These are phyloP conservation scores for Lordiphosa collinella DNA, from an alignment of 1,140 invertebrate genomes.

Conservation along the genomic window DNA sequence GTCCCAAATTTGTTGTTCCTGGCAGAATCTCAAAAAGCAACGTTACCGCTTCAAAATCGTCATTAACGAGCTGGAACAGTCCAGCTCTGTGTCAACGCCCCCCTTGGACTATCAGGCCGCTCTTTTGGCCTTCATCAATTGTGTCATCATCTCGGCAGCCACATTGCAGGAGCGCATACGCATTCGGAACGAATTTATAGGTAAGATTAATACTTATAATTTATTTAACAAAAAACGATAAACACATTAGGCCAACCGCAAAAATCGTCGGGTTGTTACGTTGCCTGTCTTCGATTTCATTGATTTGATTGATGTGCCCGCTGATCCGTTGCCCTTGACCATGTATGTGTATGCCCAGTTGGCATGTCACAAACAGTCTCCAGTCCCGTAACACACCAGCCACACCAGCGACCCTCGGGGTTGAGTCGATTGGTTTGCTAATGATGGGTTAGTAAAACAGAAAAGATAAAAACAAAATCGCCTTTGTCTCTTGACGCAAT, in stretches of 20 bases:
- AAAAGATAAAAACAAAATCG: constrained; percentile 28
- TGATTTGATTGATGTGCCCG: constrained; percentile 72
- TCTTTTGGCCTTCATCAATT: constrained; percentile 96
- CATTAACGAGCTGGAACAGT: constrained; percentile 90
- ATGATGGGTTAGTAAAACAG: constrained; percentile 40
- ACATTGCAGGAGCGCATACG: constrained; percentile 91
- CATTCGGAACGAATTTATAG: constrained; percentile 96
- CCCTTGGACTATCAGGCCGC: constrained; percentile 92
- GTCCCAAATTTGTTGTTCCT: background rate
- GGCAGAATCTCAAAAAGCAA: constrained; percentile 88
- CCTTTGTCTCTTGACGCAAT: constrained; percentile 42
- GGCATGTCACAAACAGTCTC: constrained; percentile 27
- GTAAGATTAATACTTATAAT: constrained; percentile 81
- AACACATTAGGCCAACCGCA: constrained; percentile 51
- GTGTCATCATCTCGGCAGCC: constrained; percentile 94
- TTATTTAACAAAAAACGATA: constrained; percentile 20
- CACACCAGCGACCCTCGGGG: constrained; percentile 66
- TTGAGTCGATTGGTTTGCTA: constrained; percentile 37
- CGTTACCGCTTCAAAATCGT: constrained; percentile 93
- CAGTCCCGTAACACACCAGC: constrained; percentile 40
- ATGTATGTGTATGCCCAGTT: constrained; percentile 36
- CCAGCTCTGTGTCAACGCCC: constrained; percentile 81
- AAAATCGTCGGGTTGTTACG: constrained; percentile 34
- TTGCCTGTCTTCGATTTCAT: constrained; percentile 68
- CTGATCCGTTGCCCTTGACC: constrained; percentile 68